phyloP scores from a whole-genome alignment of 2,797 vertebrate species.

The Sitta carolinensis region DNA sequence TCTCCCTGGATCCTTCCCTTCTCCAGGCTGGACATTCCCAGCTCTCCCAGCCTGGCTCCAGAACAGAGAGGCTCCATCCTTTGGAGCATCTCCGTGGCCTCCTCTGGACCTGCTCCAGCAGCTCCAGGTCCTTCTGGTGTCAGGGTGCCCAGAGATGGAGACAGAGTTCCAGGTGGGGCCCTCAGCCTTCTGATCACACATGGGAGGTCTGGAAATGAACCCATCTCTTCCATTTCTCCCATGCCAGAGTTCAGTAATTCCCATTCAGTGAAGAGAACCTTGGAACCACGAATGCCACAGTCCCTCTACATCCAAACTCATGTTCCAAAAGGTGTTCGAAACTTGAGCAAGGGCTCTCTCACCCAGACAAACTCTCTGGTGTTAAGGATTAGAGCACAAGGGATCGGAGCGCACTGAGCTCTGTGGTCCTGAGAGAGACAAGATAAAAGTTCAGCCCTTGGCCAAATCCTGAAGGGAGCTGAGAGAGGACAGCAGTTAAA shows the following conservation, averaged over 20 bases:
- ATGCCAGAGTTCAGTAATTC: neutral
- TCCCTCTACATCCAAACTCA: neutral
- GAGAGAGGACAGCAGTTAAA: neutral
- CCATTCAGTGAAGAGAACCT: neutral
- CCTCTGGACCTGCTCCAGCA: neutral
- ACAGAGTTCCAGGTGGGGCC: neutral
- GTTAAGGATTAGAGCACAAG: neutral
- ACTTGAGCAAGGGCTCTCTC: neutral
- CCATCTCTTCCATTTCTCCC: neutral
- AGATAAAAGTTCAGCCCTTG: neutral
- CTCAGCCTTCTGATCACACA: neutral
- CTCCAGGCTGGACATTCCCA: accelerated
- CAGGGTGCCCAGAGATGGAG: neutral
- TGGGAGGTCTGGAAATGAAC: neutral
- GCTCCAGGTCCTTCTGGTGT: accelerated
- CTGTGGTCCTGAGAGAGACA: neutral
- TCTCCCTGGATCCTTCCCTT: accelerated
- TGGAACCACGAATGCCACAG: neutral
- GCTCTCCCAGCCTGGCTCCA: neutral
- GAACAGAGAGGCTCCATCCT: neutral
- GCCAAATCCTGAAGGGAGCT: neutral
- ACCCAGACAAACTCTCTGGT: neutral
- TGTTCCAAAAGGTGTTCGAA: neutral
- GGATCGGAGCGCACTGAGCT: neutral
- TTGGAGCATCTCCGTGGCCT: accelerated